A percentile compares a stretch with the other conserved stretches of the same genome.
These are phyloP conservation scores for Selene dorsalis DNA, from an alignment of 2,797 vertebrate species.

Conservation along the genomic window DNA sequence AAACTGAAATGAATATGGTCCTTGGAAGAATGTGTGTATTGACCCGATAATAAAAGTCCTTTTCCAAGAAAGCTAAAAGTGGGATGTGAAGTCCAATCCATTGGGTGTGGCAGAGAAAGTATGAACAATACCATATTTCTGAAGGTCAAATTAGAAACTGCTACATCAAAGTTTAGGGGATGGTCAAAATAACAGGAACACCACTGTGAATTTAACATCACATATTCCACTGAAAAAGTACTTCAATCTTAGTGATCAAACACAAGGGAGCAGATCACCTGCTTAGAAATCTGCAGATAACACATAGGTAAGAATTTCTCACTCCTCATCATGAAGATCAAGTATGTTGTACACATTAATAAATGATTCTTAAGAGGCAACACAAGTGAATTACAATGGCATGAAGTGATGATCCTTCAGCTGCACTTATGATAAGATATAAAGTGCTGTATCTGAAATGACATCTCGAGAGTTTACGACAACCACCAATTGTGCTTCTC, in stretches of 20 bases:
- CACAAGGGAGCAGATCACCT: neutral
- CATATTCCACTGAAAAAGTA: neutral
- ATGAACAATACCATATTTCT: constrained; percentile 13
- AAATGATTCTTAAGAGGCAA: neutral
- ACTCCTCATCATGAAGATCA: neutral
- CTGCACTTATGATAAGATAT: neutral
- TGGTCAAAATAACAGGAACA: constrained; percentile 17
- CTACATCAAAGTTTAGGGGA: neutral
- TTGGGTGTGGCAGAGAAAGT: constrained; percentile 32
- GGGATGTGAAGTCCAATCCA: constrained; percentile 4
- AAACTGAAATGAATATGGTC: constrained; percentile 59
- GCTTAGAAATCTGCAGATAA: neutral
- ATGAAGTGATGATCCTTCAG: neutral
- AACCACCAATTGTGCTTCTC: constrained; percentile 55
- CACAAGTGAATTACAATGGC: neutral
- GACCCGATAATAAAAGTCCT: constrained; percentile 34
- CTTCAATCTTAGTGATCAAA: too few species aligned
- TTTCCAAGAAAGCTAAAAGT: constrained; percentile 44
- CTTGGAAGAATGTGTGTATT: constrained; percentile 35
- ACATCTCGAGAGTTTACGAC: neutral
- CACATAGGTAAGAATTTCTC: neutral
- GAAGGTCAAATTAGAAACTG: constrained; percentile 22
- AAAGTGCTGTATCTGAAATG: constrained; percentile 1
- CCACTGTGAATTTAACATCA: neutral
- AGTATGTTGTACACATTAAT: neutral